phyloP scores from a whole-genome alignment of 2,113 vertebrate genomes.

The Pristiophorus japonicus region DNA sequence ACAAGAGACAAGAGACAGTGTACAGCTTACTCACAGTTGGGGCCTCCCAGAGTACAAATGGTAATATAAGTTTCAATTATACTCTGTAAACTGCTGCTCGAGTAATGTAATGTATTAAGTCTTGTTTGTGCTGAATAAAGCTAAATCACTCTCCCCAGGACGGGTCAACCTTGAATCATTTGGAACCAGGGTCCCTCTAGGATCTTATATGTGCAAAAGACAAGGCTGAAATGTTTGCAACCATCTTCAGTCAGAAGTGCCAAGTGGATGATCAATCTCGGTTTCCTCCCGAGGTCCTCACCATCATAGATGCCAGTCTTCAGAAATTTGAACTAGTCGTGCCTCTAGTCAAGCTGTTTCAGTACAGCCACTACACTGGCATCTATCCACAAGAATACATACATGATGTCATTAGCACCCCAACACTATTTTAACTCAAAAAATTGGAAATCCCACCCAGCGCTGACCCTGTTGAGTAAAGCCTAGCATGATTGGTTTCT shows the following conservation, averaged over 20 bases:
- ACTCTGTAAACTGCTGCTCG: too few relatives aligned
- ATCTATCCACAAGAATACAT: neutral
- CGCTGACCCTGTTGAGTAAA: neutral
- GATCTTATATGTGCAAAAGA: too few relatives aligned
- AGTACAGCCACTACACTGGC: neutral
- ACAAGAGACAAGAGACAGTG: too few relatives aligned
- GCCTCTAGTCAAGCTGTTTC: neutral
- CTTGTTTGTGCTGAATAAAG: too few relatives aligned
- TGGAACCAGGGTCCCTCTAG: too few relatives aligned
- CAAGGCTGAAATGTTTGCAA: neutral
- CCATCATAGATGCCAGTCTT: neutral
- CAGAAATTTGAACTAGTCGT: neutral
- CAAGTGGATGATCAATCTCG: neutral
- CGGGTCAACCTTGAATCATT: too few relatives aligned
- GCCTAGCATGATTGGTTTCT: neutral
- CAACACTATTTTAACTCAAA: neutral
- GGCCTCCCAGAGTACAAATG: too few relatives aligned
- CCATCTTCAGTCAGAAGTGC: neutral
- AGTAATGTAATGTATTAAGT: too few relatives aligned
- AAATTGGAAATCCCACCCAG: neutral
- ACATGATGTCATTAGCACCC: neutral
- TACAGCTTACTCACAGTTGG: too few relatives aligned
- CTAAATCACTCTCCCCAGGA: too few relatives aligned
- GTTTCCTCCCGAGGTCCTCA: neutral
- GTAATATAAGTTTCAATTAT: too few relatives aligned